Evolutionary conservation across 2,113 vertebrate species (phyloP).

Genomic region (Orthonyx spaldingii): DNA sequence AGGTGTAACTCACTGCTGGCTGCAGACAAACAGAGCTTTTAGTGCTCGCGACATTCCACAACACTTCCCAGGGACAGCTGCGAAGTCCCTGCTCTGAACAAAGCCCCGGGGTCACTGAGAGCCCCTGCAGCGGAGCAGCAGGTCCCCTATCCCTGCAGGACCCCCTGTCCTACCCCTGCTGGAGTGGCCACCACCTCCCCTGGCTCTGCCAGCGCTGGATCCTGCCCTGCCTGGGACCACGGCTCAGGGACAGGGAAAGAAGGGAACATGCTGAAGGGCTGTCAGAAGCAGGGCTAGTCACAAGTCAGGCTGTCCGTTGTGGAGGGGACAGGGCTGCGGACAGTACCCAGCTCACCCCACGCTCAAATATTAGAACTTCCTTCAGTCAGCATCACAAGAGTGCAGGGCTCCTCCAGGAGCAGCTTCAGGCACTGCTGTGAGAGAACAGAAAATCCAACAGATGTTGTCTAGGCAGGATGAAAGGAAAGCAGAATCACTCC

Average conservation of each 20-base stretch:
- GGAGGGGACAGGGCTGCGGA: not conserved
- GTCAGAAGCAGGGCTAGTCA: not conserved
- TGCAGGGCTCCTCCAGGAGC: not conserved
- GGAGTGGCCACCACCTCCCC: not conserved
- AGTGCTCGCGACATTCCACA: not conserved
- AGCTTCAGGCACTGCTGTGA: not conserved
- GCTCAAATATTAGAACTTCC: not conserved
- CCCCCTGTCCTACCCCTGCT: not conserved
- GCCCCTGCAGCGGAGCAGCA: not conserved
- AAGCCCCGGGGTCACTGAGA: not conserved
- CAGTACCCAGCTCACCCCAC: not conserved
- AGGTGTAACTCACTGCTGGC: not conserved
- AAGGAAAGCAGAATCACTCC: not conserved
- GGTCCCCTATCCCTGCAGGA: not conserved
- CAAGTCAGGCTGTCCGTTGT: not conserved
- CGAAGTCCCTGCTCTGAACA: not conserved
- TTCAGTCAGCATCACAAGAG: not conserved
- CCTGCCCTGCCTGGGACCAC: not conserved
- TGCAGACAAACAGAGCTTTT: not conserved
- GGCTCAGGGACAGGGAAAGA: not conserved
- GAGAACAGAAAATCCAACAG: not conserved
- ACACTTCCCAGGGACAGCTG: not conserved
- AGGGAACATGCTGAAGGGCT: not conserved
- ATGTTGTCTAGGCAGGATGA: not conserved
- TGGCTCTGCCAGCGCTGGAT: not conserved